Evolutionary conservation across 2,888 invertebrate species (phyloP), one percentile per base, ranked within the genome.

Genomic region (Aleiodes alternator): DNA sequence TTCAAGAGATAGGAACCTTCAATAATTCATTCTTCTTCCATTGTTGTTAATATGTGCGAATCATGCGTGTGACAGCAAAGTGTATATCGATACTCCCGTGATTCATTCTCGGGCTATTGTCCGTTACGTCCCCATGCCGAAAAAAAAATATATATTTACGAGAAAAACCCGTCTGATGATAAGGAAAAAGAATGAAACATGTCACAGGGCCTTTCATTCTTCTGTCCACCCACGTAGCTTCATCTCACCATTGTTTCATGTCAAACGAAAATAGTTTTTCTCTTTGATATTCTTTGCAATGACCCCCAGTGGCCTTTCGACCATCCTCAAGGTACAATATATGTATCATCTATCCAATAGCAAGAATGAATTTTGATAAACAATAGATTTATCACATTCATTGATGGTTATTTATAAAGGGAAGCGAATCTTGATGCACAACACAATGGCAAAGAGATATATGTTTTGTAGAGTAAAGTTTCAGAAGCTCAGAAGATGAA

Each of bases 271-370:
- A 69, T 56, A 56, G 69, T 23, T 12, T 12, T 23, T 55, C 23
- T 31, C 55, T 31, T 16, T 43, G 56, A 34, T 69, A 69, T 69
- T 69, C 53, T 56, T 69, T 43, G 7, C 38, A 53, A 43, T 38
- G 69, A 69, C 69, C 69, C 69, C 56, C 8, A n/a, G 55, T 69
- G 43, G 69, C 43, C 64, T 59, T 59, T 23, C 64, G 43, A 43
- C 53, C 69, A 69, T 55, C 56, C 38, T 7, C 23, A 16, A 50
- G 31, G 31, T 50, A 16, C 56, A 59, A 43, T 43, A 43, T 43
- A 11, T 43, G 43, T 59, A 64, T 64, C 48, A 43, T 16, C 43
- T 43, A 34, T 59, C 64, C 16, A 48, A 23, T 16, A 59, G 14
- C 34, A 12, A n/a, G 12, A 43, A 43, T 38, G 43, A 56, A 61